phyloP scores from a whole-genome alignment of 2,888 invertebrate genomes.

The Subacronicta megacephala region DNA sequence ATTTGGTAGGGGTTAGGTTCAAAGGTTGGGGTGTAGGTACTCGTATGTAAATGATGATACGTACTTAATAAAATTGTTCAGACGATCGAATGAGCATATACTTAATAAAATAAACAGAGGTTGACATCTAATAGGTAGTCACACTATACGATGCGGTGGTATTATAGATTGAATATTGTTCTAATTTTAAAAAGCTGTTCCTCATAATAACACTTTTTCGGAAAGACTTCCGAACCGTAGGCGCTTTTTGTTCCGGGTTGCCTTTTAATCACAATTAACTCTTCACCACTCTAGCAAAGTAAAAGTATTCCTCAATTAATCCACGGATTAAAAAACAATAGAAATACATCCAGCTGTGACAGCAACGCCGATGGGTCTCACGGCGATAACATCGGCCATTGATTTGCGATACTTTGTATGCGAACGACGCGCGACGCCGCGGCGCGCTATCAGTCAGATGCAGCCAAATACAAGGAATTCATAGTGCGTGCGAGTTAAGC shows the following conservation, averaged over 20 bases:
- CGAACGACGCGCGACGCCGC: slow-evolving; percentile 43
- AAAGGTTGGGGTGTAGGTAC: slow-evolving; percentile 7
- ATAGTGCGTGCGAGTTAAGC: slow-evolving; percentile 63
- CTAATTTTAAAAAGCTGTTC: no score
- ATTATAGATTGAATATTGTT: no score
- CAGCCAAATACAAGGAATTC: slow-evolving; percentile 65
- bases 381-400: slow-evolving; percentile 51
- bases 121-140: no score
- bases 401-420: slow-evolving; percentile 70
- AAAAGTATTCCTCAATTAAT: no score
- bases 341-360: slow-evolving; percentile 27
- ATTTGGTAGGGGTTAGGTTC: slow-evolving; percentile 31
- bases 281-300: no score
- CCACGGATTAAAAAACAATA: slow-evolving; percentile 23
- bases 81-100: neutral
- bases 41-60: slow-evolving; percentile 16
- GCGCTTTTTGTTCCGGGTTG: no score
- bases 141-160: no score
- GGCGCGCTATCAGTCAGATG: slow-evolving; percentile 60
- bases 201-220: no score
- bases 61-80: slow-evolving; percentile 17
- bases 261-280: no score
- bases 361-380: slow-evolving; percentile 32
- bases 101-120: no score
- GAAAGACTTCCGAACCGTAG: no score